A percentile compares a stretch with the other conserved stretches of the same genome.
phyloP scores from a whole-genome alignment of 2,888 invertebrate genomes.

The Brenthis daphne region DNA sequence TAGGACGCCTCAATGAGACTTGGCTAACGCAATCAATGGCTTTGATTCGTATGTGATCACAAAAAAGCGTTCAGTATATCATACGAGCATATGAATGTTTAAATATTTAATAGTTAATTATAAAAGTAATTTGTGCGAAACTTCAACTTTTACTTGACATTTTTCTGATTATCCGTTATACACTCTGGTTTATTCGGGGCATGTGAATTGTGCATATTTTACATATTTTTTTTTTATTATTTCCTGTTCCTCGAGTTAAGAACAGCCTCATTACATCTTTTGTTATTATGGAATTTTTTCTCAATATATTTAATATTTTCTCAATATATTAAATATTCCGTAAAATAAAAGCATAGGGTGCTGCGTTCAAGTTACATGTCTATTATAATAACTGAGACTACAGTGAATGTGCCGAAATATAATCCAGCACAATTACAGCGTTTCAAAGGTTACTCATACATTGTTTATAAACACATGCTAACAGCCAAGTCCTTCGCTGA shows the following conservation, averaged over 20 bases:
- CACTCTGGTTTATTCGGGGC: neutral
- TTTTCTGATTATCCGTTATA: conserved; percentile 5
- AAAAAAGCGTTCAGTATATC: neutral
- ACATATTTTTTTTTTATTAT: neutral
- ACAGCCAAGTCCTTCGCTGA: conserved; percentile 23
- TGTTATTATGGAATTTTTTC: conserved; percentile 1
- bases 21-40: conserved; percentile 22
- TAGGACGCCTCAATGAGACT: conserved; percentile 34
- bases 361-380: neutral
- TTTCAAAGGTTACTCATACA: conserved; percentile 24
- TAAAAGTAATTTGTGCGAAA: neutral
- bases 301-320: neutral
- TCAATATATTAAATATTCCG: neutral
- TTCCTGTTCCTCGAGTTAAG: conserved; percentile 7
- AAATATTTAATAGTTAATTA: neutral
- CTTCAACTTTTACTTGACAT: conserved; percentile 11
- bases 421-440: conserved; percentile 5
- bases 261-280: neutral
- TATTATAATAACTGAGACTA: neutral
- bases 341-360: neutral
- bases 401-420: conserved; percentile 7
- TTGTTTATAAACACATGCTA: conserved; percentile 34
- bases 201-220: neutral
- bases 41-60: conserved; percentile 15
- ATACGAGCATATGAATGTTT: neutral